Conservation (phyloP, 2,888 invertebrate genomes). For the Sphaerophoria taeniata region DNA sequence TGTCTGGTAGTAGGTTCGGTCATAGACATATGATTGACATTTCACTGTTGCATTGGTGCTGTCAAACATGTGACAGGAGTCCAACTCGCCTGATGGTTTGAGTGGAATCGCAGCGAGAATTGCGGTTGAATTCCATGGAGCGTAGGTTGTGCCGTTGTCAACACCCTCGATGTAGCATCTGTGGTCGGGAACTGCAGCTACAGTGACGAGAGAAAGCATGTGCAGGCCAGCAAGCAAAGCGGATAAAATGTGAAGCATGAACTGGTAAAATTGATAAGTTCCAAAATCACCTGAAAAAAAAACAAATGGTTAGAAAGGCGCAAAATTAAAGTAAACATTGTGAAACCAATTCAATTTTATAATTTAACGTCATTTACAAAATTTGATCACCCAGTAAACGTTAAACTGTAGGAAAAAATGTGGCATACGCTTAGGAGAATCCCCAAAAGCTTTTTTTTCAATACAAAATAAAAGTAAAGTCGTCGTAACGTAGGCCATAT, state of each 20-base stretch:
- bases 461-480: too few species aligned
- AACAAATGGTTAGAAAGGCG: not conserved
- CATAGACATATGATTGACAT: conserved; percentile 88
- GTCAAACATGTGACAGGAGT: conserved; percentile 86
- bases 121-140: conserved; percentile 84
- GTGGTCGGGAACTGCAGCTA: conserved; percentile 91
- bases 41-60: conserved; percentile 81
- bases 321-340: too few species aligned
- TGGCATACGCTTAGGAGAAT: not conserved
- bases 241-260: conserved; percentile 89
- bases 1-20: conserved; percentile 88
- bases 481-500: too few species aligned
- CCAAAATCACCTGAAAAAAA: conserved; percentile 89
- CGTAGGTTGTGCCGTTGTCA: conserved; percentile 84
- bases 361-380: not conserved
- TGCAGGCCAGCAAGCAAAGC: conserved; percentile 91
- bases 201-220: conserved; percentile 91
- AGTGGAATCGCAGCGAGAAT: conserved; percentile 85
- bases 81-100: conserved; percentile 84
- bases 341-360: not conserved
- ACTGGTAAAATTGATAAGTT: conserved; percentile 91
- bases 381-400: not conserved
- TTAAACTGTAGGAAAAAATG: not conserved
- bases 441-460: too few species aligned
- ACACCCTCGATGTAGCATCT: conserved; percentile 83